Base-by-base conservation (phyloP, 2,888 invertebrate genomes). In the Leptarthrus brevirostris region DNA sequence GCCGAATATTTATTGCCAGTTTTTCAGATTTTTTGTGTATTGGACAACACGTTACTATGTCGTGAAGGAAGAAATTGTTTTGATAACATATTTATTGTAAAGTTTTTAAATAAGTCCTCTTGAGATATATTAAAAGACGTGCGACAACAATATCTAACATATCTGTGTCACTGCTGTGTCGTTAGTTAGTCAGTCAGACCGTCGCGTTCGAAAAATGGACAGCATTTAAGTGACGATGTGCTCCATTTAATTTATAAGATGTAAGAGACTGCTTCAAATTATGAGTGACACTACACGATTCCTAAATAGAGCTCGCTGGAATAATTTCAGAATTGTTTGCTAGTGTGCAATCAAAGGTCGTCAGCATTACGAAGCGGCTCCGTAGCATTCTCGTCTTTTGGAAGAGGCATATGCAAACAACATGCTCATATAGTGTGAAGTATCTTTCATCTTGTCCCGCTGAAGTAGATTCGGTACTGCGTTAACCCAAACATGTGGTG, bases 251-350 rank as follows among this genome's bases (percentile, higher is more conserved):
- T 22, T 66, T 47, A 44, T 26, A 47, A 47, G 24, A 66, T 66
- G 47, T 26, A 47, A 44, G 47, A n/a, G n/a, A 22, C 44, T 24
- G 44, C 8, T 34, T 66, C 66, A 66, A 66, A 66, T 66, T 66
- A 66, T 66, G 66, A 66, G 66, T 47, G 66, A 66, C 66, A 66
- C 66, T 66, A 34, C 26, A 16, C 30, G 24, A 30, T 18, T 22
- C 18, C 24, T 47, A 47, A 66, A 44, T 66, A 24, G 47, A 66
- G 66, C 44, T 47, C 44, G 26, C 47, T 44, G 44, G 20, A 24
- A 44, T 66, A 66, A 66, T 47, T 61, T 44, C 14, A 47, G 36
- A 61, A 61, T 40, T 40, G 24, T 47, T 47, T 34, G 20, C 24
- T n/a, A 18, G 34, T 61, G 22, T 18, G 18, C 8, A 66, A 34